Conservation (phyloP, 1,140 invertebrate species). For the Pogonomyrmex californicus region DNA sequence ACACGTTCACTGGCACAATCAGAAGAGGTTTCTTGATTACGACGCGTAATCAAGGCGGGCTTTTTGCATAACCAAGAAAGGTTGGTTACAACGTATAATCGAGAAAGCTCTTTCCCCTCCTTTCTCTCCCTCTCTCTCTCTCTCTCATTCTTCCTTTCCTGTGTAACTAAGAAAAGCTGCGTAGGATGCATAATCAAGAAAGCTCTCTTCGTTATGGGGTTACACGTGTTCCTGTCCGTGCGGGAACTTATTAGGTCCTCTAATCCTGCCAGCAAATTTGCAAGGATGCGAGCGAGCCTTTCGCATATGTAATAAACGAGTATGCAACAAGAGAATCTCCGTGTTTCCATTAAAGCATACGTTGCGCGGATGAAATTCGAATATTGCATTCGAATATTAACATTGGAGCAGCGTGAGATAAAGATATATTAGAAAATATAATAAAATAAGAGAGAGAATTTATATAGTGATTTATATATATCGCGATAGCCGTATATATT, state of each 20-base stretch:
- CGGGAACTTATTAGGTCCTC: conserved; percentile 61
- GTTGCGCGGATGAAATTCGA: conserved; percentile 30
- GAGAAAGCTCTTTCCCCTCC: conserved; percentile 40
- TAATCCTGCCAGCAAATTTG: conserved; percentile 62
- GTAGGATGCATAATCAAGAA: conserved; percentile 65
- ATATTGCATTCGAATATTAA: neutral
- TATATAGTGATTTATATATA: neutral
- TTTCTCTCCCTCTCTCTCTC: neutral
- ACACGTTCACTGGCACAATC: conserved; percentile 60
- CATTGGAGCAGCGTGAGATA: neutral
- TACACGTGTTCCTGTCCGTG: conserved; percentile 61
- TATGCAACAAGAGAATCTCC: conserved; percentile 45
- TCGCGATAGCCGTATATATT: no score
- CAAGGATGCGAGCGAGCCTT: conserved; percentile 49
- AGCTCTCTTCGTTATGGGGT: conserved; percentile 58
- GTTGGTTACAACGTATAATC: conserved; percentile 64
- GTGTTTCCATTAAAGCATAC: conserved; percentile 8
- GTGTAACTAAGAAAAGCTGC: conserved; percentile 63
- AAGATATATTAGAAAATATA: neutral
- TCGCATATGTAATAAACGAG: conserved; percentile 63
- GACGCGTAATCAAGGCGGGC: conserved; percentile 62
- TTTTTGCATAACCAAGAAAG: conserved; percentile 65
- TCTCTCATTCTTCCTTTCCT: conserved; percentile 17
- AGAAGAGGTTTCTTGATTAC: conserved; percentile 64
- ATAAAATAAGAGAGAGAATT: neutral